A percentile compares a stretch with the other conserved stretches of the same genome.
phyloP scores from a whole-genome alignment of 1,140 invertebrate species.

The Vollenhovia emeryi region DNA sequence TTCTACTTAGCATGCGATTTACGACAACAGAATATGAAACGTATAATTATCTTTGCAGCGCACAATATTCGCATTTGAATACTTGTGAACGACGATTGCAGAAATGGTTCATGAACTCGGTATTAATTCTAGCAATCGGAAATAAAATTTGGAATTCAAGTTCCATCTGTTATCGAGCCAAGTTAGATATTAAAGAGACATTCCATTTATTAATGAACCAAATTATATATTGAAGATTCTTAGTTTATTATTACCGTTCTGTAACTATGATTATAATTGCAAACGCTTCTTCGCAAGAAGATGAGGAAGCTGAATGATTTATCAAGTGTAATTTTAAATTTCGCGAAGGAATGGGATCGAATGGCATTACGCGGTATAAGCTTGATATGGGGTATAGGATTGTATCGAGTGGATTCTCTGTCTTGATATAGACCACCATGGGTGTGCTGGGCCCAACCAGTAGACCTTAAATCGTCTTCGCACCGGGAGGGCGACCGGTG shows the following conservation, averaged over 20 bases:
- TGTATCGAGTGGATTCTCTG: slow-evolving; percentile 74
- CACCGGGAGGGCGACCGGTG: slow-evolving; percentile 76
- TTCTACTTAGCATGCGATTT: not conserved
- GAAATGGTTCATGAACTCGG: not conserved
- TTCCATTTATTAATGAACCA: not conserved
- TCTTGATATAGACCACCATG: slow-evolving; percentile 81
- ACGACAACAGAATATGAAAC: not conserved
- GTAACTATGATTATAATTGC: not conserved
- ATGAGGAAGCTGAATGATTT: not conserved
- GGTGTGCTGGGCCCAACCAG: slow-evolving; percentile 73
- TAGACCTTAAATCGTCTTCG: slow-evolving; percentile 80
- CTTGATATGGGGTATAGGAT: slow-evolving; percentile 53
- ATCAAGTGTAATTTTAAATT: slow-evolving; percentile 58
- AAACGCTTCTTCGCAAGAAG: not conserved
- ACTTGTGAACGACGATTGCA: not conserved
- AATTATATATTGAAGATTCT: not conserved
- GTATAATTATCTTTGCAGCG: not conserved
- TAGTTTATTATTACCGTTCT: not conserved
- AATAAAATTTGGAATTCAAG: not conserved
- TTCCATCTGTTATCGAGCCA: not conserved
- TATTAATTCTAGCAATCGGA: not conserved
- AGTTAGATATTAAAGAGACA: not conserved
- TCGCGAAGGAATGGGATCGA: slow-evolving; percentile 31
- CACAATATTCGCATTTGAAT: not conserved
- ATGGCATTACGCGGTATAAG: slow-evolving; percentile 49